A percentile compares a stretch with the other conserved stretches of the same genome.
phyloP scores from a whole-genome alignment of 2,888 invertebrate species.

The Matsumyia berberina region DNA sequence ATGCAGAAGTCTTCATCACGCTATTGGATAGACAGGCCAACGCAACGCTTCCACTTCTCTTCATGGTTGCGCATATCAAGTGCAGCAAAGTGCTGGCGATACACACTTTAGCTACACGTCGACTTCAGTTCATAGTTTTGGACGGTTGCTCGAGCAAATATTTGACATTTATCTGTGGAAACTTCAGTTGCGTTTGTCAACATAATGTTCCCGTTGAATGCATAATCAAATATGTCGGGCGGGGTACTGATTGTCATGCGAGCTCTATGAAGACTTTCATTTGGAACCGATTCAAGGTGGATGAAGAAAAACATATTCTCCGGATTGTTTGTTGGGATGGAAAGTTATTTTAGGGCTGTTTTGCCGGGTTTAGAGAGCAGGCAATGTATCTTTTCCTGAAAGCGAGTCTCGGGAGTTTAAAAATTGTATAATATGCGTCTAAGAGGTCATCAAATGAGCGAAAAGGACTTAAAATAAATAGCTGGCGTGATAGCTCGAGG shows the following conservation, averaged over 20 bases:
- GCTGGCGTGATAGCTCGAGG: too few species aligned
- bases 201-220: slow-evolving; percentile 59
- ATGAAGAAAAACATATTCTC: slow-evolving; percentile 19
- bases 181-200: slow-evolving; percentile 57
- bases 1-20: slow-evolving; percentile 44
- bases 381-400: too few species aligned
- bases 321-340: slow-evolving; percentile 26
- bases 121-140: slow-evolving; percentile 40
- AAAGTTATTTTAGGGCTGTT: too few species aligned
- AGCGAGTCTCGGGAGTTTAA: too few species aligned
- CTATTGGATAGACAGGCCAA: slow-evolving; percentile 14
- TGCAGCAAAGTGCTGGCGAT: slow-evolving; percentile 22
- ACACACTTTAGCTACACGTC: slow-evolving; percentile 10
- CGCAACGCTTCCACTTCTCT: slow-evolving; percentile 40
- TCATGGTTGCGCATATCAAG: slow-evolving; percentile 50
- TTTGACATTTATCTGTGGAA: slow-evolving; percentile 56
- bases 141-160: slow-evolving; percentile 46
- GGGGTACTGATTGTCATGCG: background rate
- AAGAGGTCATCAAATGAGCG: too few species aligned
- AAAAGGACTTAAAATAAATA: too few species aligned
- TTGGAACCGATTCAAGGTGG: slow-evolving; percentile 6
- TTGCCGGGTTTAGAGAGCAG: too few species aligned
- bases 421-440: too few species aligned
- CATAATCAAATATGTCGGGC: slow-evolving; percentile 58
- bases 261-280: slow-evolving; percentile 29